Evolutionary conservation across 2,113 vertebrate genomes (phyloP).

Genomic region (Sclerurus mexicanus): DNA sequence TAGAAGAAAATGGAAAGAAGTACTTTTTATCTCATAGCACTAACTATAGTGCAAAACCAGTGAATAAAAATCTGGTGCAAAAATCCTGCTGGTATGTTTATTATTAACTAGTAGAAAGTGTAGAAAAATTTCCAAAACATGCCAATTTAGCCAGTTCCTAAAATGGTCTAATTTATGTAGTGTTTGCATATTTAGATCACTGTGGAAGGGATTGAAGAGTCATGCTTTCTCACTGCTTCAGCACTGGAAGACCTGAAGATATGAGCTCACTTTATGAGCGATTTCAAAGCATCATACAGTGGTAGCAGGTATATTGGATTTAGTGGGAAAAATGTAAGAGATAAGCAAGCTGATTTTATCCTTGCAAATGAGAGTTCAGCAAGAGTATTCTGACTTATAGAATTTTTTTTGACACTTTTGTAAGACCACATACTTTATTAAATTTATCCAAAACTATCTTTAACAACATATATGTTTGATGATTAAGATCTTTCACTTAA

Average conservation of each 20-base stretch:
- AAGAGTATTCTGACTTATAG: not conserved
- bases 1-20: not conserved
- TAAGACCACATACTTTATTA: not conserved
- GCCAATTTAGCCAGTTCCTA: not conserved
- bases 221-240: not conserved
- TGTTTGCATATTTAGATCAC: not conserved
- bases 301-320: not conserved
- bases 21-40: not conserved
- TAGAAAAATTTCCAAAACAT: not conserved
- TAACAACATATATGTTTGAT: fast-evolving
- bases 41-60: not conserved
- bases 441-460: not conserved
- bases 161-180: not conserved
- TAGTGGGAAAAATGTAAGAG: not conserved
- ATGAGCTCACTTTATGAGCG: not conserved
- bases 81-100: not conserved
- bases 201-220: not conserved
- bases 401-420: not conserved
- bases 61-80: not conserved
- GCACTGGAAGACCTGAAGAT: not conserved
- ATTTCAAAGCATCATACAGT: fast-evolving
- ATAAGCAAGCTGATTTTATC: not conserved
- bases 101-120: not conserved
- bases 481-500: not conserved
- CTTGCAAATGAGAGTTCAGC: not conserved